A percentile compares a stretch with the other conserved stretches of the same genome.
Conservation (phyloP, 2,888 invertebrate genomes). For the Scaptomyza cyrtandrae region DNA sequence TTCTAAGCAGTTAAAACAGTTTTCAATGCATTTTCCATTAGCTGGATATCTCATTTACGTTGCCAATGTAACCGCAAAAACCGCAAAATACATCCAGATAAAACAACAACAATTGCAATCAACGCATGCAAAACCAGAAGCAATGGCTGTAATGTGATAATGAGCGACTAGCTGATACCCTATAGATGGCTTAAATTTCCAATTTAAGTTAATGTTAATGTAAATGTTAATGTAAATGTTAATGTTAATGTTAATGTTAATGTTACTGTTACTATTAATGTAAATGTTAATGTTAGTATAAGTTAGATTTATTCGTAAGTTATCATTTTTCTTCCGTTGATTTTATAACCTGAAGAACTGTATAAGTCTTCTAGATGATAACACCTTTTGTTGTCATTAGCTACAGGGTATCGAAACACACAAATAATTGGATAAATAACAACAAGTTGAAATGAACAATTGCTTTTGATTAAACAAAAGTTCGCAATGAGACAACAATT, state of each 20-base stretch:
- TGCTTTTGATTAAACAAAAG: constrained; percentile 81
- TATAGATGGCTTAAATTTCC: not conserved
- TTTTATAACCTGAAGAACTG: no score
- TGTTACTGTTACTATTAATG: not conserved
- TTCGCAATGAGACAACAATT: constrained; percentile 59
- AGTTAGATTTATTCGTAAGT: no score
- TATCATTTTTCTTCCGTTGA: not conserved
- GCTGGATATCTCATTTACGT: constrained; percentile 17
- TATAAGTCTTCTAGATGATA: no score
- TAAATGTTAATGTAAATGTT: not conserved
- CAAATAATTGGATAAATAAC: constrained; percentile 45
- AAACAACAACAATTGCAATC: constrained; percentile 50
- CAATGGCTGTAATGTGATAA: not conserved
- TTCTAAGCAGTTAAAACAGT: not conserved
- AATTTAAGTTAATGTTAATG: not conserved
- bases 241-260: not conserved
- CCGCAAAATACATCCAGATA: constrained; percentile 33
- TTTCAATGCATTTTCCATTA: constrained; percentile 19
- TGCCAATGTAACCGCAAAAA: constrained; percentile 39
- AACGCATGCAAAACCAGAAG: constrained; percentile 24
- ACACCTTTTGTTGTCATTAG: not conserved
- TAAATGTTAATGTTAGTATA: no score
- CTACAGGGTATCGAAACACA: constrained; percentile 26
- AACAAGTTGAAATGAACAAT: constrained; percentile 77
- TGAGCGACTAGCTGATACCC: constrained; percentile 17